These are phyloP conservation scores for Philopotamus ludificatus DNA, from an alignment of 1,140 invertebrate genomes.

Conservation along the genomic window DNA sequence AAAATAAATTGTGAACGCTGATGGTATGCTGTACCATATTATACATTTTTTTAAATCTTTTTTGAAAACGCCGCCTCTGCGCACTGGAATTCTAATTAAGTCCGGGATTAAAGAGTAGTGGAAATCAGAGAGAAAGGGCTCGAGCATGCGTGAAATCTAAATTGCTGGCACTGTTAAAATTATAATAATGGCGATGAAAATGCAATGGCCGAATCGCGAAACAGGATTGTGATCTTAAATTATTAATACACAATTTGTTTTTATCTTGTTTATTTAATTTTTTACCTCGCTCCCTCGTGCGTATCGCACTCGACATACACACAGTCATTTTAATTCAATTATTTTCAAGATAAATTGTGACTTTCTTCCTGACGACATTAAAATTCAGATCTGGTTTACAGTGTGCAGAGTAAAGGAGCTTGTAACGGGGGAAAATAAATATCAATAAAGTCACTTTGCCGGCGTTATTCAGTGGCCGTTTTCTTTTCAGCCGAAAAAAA, in stretches of 20 bases:
- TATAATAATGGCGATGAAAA: slow-evolving; percentile 21
- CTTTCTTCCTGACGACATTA: slow-evolving; percentile 10
- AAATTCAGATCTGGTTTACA: slow-evolving; percentile 27
- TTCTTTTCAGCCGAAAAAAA: not conserved
- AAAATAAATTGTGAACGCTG: too few relatives aligned
- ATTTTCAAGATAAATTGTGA: slow-evolving; percentile 21
- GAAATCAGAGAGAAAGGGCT: slow-evolving; percentile 28
- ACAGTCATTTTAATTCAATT: slow-evolving; percentile 27
- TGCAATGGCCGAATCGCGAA: slow-evolving; percentile 1
- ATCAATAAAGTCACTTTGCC: slow-evolving; percentile 21
- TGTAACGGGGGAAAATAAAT: slow-evolving; percentile 29
- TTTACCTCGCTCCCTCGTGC: not conserved
- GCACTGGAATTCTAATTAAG: slow-evolving; percentile 39
- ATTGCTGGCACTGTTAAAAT: slow-evolving; percentile 23
- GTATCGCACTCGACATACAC: too few relatives aligned
- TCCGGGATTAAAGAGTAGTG: slow-evolving; percentile 34
- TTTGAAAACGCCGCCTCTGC: not conserved
- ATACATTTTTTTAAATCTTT: too few relatives aligned
- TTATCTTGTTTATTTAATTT: too few relatives aligned
- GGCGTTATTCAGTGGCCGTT: slow-evolving; percentile 12
- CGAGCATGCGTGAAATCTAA: slow-evolving; percentile 37
- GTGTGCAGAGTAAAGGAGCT: slow-evolving; percentile 23
- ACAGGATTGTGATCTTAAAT: too few relatives aligned
- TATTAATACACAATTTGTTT: too few relatives aligned
- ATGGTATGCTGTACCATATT: too few relatives aligned